Base-by-base conservation (phyloP, 2,888 invertebrate genomes). In the Ashinkailepas kermadecensis region DNA sequence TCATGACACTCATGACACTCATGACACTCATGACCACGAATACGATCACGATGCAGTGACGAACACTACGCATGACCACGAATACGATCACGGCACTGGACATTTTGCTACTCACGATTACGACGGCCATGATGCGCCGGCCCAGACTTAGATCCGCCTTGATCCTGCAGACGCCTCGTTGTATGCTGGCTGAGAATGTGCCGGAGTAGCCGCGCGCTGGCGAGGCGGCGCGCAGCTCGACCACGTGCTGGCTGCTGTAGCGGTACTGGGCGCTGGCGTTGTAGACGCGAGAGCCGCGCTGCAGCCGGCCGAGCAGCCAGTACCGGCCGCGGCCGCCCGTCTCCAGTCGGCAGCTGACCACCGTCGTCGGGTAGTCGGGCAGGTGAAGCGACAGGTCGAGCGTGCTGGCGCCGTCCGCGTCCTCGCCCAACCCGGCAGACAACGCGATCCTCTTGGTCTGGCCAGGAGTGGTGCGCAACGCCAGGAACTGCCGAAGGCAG, bases 311-410 rank as follows among this genome's bases (percentile, higher is more conserved):
- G 54, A 39, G 54, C 18, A 13, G 54, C 54, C n/a, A 18, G 54
- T 54, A 74, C 13, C 39, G 54, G 15, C 74, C 74, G 18, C 54
- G 18, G 21, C 3, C 18, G 39, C 74, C 54, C 54, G 18, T 11
- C 18, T 9, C 18, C 74, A 74, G 54, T 54, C 74, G 54, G 1
- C 74, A 39, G 18, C 8, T 18, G 18, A 74, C 23, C 18, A 18
- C 54, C 74, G 74, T 74, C 18, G 15, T 74, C 12, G 74, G 74
- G 74, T 74, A 74, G 74, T 13, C 54, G 8, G 74, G 74, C 54
- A 74, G 74, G 3, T 13, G 70, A 13, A 70, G 70, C 23, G 54
- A 23, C 54, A 54, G 54, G 15, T 74, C 54, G 4, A 54, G 18
- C 8, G 70, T 74, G 54, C 8, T 8, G 23, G 25, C 54, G 21